phyloP scores from a whole-genome alignment of 2,113 vertebrate species.

The Gyps fulvus region DNA sequence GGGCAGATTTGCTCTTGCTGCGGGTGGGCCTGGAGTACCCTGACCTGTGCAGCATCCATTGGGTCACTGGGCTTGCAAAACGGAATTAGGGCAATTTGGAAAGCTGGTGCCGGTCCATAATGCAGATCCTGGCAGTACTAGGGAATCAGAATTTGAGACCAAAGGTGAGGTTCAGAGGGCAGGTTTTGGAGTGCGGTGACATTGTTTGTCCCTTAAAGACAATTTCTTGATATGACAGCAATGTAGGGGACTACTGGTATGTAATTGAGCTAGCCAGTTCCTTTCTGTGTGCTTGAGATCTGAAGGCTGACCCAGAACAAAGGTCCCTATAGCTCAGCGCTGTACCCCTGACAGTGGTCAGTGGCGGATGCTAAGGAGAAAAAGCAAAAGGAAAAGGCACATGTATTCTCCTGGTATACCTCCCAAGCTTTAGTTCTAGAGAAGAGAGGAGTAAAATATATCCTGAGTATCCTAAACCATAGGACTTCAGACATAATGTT shows the following conservation, averaged over 20 bases:
- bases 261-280: not conserved
- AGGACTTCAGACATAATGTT: slow-evolving; percentile 60
- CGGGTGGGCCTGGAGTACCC: not conserved
- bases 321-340: not conserved
- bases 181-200: not conserved
- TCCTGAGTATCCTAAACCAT: not conserved
- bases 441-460: slow-evolving; percentile 30
- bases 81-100: not conserved
- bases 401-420: not conserved
- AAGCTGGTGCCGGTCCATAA: not conserved
- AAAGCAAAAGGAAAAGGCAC: not conserved
- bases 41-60: fast-evolving
- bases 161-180: not conserved
- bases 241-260: not conserved
- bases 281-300: not conserved
- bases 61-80: not conserved
- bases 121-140: not conserved
- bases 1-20: not conserved
- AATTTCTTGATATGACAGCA: not conserved
- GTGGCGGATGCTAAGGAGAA: not conserved
- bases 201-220: not conserved
- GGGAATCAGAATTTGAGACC: not conserved
- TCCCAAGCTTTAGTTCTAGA: slow-evolving; percentile 16
- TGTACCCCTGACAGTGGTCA: not conserved
- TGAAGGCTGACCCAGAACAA: not conserved